Evolutionary conservation across 2,113 vertebrate species (phyloP), one percentile per base, ranked within the genome.

Genomic region (Lontra canadensis): DNA sequence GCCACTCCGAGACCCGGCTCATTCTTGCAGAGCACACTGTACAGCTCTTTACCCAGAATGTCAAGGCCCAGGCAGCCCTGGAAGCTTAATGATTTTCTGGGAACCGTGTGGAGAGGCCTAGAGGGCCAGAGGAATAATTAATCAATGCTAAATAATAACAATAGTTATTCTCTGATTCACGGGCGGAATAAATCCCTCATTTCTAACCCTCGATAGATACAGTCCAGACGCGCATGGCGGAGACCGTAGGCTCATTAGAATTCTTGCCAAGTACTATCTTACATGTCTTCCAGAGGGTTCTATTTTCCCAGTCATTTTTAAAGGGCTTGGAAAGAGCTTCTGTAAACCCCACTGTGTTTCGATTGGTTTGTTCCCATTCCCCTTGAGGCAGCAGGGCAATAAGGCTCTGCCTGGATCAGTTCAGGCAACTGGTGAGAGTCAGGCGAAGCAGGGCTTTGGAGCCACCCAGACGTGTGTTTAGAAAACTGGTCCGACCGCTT

Each of bases 101-200:
- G 88, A 94, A 89, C 82, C 42, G 34, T 90, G 49, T 17, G 34
- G 85, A 90, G 89, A 95, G 94, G 93, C 83, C 61, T 87, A 34
- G 57, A 76, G 90, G 78, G 49, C 80, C 29, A 18, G 44, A 90
- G 61, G 81, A 96, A 94, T 97, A 98, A 98, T 98, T 96, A 97
- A 98, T 98, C 97, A 96, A 95, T 97, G 97, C 67, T 98, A 97
- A 98, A 98, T 97, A 97, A 97, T 96, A 98, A 97, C 92, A 98
- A 94, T 93, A 92, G 94, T 97, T 97, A 96, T 96, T 97, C 94
- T 96, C 85, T 88, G 88, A 96, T 97, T 95, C 96, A 57, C 9
- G 52, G 94, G 92, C 2, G 34, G 90, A 97, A 95, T 96, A 92
- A 96, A 96, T 94, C 85, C 88, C 83, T 98, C 90, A 76, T 95